phyloP scores from a whole-genome alignment of 2,113 vertebrate species.

The Vidua macroura region DNA sequence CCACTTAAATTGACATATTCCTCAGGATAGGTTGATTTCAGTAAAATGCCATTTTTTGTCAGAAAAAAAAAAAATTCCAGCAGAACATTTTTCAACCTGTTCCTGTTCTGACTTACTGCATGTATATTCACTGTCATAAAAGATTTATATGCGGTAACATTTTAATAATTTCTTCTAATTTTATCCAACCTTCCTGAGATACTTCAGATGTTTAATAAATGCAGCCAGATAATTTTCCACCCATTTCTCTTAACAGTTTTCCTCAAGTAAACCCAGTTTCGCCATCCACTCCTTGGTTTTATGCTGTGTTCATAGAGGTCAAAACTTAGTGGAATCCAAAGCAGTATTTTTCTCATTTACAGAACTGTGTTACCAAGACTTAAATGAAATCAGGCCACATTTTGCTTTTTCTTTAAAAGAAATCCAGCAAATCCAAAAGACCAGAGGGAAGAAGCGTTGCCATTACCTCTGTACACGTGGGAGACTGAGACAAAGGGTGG shows the following conservation, averaged over 20 bases:
- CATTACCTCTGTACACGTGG: not conserved
- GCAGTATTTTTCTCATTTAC: not conserved
- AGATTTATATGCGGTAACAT: not conserved
- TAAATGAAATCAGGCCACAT: not conserved
- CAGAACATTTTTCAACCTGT: constrained; percentile 11
- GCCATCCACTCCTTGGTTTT: not conserved
- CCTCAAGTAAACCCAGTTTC: not conserved
- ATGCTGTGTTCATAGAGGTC: not conserved
- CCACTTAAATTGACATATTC: constrained; percentile 19
- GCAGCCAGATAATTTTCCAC: not conserved
- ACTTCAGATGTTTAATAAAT: constrained; percentile 17
- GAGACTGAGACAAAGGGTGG: not conserved
- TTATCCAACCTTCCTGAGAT: not conserved
- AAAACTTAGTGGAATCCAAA: not conserved
- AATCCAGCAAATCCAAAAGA: not conserved
- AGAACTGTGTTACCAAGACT: not conserved
- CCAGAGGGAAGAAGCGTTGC: not conserved
- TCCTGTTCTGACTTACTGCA: not conserved
- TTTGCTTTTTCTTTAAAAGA: not conserved
- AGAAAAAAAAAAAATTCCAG: constrained; percentile 4
- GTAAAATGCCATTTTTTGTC: constrained; percentile 14
- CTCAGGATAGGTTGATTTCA: constrained; percentile 17
- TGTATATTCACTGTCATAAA: not conserved
- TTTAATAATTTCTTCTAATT: constrained; percentile 43
- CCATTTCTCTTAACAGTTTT: not conserved